phyloP scores from a whole-genome alignment of 2,113 vertebrate genomes.

The Herpailurus yagouaroundi region DNA sequence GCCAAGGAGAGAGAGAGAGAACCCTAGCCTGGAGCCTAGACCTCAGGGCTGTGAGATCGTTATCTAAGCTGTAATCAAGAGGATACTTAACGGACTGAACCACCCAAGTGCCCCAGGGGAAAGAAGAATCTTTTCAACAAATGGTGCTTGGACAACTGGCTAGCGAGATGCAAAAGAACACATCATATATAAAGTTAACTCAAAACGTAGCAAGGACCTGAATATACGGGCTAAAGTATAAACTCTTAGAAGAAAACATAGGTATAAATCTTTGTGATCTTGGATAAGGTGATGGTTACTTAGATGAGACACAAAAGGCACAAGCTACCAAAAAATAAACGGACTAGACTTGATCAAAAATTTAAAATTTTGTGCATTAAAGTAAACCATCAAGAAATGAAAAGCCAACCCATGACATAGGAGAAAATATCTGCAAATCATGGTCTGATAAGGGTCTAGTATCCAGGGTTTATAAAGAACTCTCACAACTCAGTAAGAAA shows the following conservation, averaged over 20 bases:
- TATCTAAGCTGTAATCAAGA: too few relatives aligned
- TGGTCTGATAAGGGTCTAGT: neutral
- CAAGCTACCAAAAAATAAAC: neutral
- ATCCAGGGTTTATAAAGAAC: neutral
- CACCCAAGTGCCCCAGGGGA: too few relatives aligned
- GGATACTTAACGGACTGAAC: too few relatives aligned
- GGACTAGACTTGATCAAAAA: neutral
- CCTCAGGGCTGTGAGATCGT: too few relatives aligned
- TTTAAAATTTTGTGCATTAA: neutral
- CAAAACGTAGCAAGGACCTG: neutral
- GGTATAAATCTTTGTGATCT: neutral
- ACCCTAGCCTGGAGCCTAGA: too few relatives aligned
- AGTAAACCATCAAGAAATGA: neutral
- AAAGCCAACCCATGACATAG: neutral
- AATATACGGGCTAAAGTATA: neutral
- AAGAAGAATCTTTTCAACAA: conserved; percentile 14
- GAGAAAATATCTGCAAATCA: neutral
- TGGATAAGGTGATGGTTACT: neutral
- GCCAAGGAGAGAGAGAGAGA: too few relatives aligned
- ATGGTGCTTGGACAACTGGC: neutral
- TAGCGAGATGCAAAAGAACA: neutral
- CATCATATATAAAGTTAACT: neutral
- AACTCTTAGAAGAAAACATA: neutral
- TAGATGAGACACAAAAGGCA: neutral
- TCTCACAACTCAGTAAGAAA: neutral